Conservation (phyloP, 1,140 invertebrate species). For the Plodia interpunctella region DNA sequence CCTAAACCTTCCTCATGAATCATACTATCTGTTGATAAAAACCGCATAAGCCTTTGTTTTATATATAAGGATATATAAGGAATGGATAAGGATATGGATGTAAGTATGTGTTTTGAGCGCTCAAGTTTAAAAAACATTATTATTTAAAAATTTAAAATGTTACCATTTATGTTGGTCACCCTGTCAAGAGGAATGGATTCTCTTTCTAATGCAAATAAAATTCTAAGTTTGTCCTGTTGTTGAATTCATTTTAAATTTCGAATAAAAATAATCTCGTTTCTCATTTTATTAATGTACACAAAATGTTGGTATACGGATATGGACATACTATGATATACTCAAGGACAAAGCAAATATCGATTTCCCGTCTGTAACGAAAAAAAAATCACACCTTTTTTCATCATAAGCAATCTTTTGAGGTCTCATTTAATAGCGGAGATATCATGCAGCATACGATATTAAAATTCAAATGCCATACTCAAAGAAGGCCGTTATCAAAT, state of each 20-base stretch:
- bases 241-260: neutral
- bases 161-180: neutral
- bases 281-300: neutral
- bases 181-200: neutral
- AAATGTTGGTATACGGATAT: too few relatives aligned
- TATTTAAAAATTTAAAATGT: neutral
- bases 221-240: neutral
- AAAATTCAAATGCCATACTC: slow-evolving; percentile 8
- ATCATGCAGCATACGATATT: neutral
- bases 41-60: too few relatives aligned
- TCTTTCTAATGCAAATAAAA: slow-evolving; percentile 6
- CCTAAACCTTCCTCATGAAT: too few relatives aligned
- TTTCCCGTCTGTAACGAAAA: too few relatives aligned
- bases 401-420: too few relatives aligned
- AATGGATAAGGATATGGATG: too few relatives aligned
- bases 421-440: neutral
- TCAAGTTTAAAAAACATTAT: neutral
- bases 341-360: too few relatives aligned
- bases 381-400: too few relatives aligned
- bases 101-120: too few relatives aligned
- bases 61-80: too few relatives aligned
- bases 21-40: too few relatives aligned
- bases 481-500: neutral
- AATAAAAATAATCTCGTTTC: neutral
- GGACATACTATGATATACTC: too few relatives aligned